phyloP scores from a whole-genome alignment of 2,113 vertebrate genomes.

The Pachypanchax playfairii region DNA sequence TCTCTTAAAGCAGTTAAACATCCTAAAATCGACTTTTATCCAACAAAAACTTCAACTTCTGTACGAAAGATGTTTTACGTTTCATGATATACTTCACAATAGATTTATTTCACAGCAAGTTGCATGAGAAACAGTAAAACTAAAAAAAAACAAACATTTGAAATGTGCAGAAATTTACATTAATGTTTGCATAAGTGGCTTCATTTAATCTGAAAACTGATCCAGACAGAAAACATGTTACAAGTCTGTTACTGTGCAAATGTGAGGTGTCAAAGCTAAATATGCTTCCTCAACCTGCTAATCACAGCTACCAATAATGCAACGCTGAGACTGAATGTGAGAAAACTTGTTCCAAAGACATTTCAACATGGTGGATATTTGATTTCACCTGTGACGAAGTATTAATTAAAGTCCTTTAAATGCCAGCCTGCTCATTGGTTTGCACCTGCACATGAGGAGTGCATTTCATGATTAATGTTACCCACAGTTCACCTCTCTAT shows the following conservation, averaged over 20 bases:
- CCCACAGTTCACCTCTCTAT: conserved; percentile 81
- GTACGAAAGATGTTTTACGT: too few relatives aligned
- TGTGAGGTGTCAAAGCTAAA: conserved; percentile 29
- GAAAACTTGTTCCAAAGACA: conserved; percentile 86
- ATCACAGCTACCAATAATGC: conserved; percentile 48
- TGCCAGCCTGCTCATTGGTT: conserved; percentile 98
- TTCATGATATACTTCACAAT: neutral
- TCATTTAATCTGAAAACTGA: neutral
- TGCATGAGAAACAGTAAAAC: neutral
- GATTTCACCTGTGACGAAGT: conserved; percentile 92
- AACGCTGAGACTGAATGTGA: conserved; percentile 64
- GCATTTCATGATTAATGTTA: conserved; percentile 86
- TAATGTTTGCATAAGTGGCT: neutral
- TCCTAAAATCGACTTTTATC: too few relatives aligned
- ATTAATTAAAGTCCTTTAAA: conserved; percentile 98
- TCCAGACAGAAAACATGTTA: conserved; percentile 11
- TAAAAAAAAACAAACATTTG: too few relatives aligned
- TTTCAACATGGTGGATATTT: conserved; percentile 91
- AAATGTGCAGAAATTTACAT: too few relatives aligned
- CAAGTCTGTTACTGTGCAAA: conserved; percentile 7
- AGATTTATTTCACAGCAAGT: too few relatives aligned
- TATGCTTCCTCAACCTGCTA: conserved; percentile 11
- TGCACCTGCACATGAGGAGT: conserved; percentile 93
- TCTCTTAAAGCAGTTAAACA: conserved; percentile 14
- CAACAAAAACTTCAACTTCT: too few relatives aligned